Conservation (phyloP, 2,888 invertebrate species). For the Stictocephala bisonia region DNA sequence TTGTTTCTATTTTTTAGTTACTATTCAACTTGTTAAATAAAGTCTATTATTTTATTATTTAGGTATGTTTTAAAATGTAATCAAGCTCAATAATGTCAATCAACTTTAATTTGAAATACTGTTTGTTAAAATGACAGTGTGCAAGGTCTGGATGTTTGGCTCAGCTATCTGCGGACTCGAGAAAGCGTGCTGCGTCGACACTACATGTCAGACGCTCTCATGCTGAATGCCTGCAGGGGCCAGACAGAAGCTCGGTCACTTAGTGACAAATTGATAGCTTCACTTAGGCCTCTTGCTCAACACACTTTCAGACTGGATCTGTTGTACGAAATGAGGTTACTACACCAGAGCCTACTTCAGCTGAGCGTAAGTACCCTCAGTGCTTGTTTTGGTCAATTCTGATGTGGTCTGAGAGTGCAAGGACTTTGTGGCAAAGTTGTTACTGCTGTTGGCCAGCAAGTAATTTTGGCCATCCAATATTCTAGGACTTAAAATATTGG, state of each 20-base stretch:
- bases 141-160: slow-evolving; percentile 90
- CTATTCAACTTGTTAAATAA: too few relatives aligned
- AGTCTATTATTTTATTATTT: too few relatives aligned
- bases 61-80: too few relatives aligned
- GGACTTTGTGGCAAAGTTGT: too few relatives aligned
- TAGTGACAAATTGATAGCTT: slow-evolving; percentile 79
- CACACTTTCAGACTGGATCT: slow-evolving; percentile 85
- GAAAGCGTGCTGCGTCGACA: slow-evolving; percentile 85
- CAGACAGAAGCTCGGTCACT: slow-evolving; percentile 69
- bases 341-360: slow-evolving; percentile 79
- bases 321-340: slow-evolving; percentile 80
- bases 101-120: too few relatives aligned
- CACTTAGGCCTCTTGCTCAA: slow-evolving; percentile 82
- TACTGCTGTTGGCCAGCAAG: too few relatives aligned
- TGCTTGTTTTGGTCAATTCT: too few relatives aligned
- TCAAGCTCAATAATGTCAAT: too few relatives aligned
- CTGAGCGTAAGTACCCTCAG: slow-evolving; percentile 57
- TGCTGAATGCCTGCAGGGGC: slow-evolving; percentile 73
- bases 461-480: too few relatives aligned
- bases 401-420: too few relatives aligned
- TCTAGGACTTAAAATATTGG: too few relatives aligned
- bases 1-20: too few relatives aligned
- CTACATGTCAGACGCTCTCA: slow-evolving; percentile 80
- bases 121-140: slow-evolving; percentile 69
- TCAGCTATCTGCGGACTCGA: slow-evolving; percentile 85